Evolutionary conservation across 1,140 invertebrate species (phyloP).

Genomic region (Drosophila takahashii): DNA sequence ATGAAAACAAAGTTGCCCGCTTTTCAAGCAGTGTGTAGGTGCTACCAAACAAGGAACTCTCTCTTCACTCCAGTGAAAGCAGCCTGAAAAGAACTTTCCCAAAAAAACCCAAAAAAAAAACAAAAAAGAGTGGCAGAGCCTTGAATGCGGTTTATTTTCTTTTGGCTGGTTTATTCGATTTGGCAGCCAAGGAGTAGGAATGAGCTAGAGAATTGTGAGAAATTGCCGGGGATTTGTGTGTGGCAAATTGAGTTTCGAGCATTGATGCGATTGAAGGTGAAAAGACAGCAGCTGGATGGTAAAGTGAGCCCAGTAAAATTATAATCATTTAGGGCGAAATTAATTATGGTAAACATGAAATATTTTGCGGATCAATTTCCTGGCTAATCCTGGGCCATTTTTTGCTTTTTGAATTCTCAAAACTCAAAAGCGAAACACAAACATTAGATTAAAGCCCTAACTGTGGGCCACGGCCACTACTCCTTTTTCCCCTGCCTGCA

Average conservation of each 20-base stretch:
- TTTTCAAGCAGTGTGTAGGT: slow-evolving; percentile 30
- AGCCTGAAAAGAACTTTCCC: slow-evolving; percentile 63
- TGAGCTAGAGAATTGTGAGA: slow-evolving; percentile 33
- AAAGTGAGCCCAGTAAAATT: slow-evolving; percentile 3
- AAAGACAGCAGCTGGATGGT: not conserved
- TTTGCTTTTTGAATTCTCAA: slow-evolving; percentile 20
- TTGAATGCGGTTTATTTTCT: slow-evolving; percentile 73
- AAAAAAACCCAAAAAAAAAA: slow-evolving; percentile 1
- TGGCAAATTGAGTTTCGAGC: slow-evolving; percentile 69
- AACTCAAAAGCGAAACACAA: slow-evolving; percentile 7
- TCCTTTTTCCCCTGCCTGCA: slow-evolving; percentile 10
- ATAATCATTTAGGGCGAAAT: slow-evolving; percentile 20
- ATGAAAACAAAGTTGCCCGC: slow-evolving; percentile 75
- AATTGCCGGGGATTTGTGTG: slow-evolving; percentile 61
- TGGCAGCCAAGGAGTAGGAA: slow-evolving; percentile 32
- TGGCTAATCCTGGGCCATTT: slow-evolving; percentile 57
- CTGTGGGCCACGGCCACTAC: not conserved
- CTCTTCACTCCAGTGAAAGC: slow-evolving; percentile 40
- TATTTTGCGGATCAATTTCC: slow-evolving; percentile 35
- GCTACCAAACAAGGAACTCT: slow-evolving; percentile 35
- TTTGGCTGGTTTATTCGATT: slow-evolving; percentile 77
- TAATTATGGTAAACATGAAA: slow-evolving; percentile 40
- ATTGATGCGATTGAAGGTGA: slow-evolving; percentile 13
- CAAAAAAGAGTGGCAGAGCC: slow-evolving; percentile 15
- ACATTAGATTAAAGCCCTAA: slow-evolving; percentile 14